These are phyloP conservation scores for Micrasema longulum DNA, from an alignment of 1,140 invertebrate species.

Conservation along the genomic window DNA sequence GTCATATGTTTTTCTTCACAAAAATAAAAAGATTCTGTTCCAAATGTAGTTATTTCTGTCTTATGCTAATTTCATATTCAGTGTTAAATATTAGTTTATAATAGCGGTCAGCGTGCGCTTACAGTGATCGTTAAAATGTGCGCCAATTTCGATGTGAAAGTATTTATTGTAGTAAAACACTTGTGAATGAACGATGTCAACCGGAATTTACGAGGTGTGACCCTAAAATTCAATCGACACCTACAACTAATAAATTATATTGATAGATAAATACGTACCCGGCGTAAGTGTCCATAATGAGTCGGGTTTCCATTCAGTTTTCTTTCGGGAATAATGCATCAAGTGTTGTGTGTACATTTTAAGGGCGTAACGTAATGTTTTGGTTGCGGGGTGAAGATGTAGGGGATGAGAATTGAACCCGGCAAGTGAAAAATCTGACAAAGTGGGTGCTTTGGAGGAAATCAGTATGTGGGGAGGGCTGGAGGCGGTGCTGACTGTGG, in stretches of 20 bases:
- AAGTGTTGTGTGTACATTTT: conserved; percentile 42
- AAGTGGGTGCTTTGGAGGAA: conserved; percentile 40
- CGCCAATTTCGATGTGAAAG: conserved; percentile 30
- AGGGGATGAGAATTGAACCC: conserved; percentile 32
- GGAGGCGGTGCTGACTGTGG: conserved; percentile 62
- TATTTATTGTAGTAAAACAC: conserved; percentile 26
- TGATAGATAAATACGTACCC: no score
- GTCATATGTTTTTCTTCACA: conserved; percentile 10
- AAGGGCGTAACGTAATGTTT: conserved; percentile 47
- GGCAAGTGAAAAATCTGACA: conserved; percentile 34
- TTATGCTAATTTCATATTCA: neutral
- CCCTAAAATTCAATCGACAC: conserved; percentile 15
- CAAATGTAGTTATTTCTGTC: neutral
- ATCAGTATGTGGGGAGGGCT: conserved; percentile 52
- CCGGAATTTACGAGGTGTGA: conserved; percentile 36
- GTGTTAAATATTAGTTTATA: neutral
- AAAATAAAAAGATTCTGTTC: conserved; percentile 20
- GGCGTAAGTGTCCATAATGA: no score
- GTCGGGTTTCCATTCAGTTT: conserved; percentile 1
- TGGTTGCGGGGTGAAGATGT: conserved; percentile 39
- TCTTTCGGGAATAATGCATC: conserved; percentile 20
- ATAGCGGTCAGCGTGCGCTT: neutral
- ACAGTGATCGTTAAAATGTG: neutral
- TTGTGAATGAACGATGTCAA: conserved; percentile 29
- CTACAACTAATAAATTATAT: no score